These are phyloP conservation scores for Calidris pygmaea DNA, from an alignment of 2,113 vertebrate species.

Conservation along the genomic window DNA sequence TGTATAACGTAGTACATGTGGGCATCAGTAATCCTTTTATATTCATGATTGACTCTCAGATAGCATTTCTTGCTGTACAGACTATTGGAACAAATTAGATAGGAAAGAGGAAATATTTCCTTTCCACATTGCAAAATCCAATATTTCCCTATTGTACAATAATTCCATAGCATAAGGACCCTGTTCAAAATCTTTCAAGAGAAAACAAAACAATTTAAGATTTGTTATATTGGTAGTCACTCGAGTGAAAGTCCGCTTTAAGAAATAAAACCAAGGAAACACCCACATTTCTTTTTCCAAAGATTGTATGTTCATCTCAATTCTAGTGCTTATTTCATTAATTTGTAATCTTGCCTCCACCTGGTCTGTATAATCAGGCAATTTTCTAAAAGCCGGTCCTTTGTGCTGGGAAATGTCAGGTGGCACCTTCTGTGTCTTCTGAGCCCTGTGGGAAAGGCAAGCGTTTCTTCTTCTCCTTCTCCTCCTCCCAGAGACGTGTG, in stretches of 20 bases:
- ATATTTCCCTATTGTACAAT: neutral
- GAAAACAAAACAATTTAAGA: neutral
- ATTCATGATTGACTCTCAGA: neutral
- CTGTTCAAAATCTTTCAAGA: neutral
- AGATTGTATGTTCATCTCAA: neutral
- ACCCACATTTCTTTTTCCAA: neutral
- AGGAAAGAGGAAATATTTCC: neutral
- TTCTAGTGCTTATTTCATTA: neutral
- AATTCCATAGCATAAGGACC: neutral
- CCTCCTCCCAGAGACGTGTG: rapidly evolving
- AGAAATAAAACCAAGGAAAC: neutral
- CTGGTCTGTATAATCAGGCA: neutral
- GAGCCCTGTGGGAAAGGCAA: neutral
- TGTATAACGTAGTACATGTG: neutral
- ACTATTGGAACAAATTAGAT: neutral
- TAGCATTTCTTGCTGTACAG: neutral
- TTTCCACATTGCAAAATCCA: neutral
- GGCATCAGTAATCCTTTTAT: neutral
- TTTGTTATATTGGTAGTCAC: neutral
- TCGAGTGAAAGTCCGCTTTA: neutral
- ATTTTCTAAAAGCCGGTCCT: neutral
- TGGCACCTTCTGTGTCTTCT: neutral
- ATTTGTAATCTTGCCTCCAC: neutral
- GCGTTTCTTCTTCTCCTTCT: neutral
- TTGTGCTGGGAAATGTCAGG: neutral